Evolutionary conservation across 1,140 invertebrate species (phyloP).

Genomic region (Delia radicum): DNA sequence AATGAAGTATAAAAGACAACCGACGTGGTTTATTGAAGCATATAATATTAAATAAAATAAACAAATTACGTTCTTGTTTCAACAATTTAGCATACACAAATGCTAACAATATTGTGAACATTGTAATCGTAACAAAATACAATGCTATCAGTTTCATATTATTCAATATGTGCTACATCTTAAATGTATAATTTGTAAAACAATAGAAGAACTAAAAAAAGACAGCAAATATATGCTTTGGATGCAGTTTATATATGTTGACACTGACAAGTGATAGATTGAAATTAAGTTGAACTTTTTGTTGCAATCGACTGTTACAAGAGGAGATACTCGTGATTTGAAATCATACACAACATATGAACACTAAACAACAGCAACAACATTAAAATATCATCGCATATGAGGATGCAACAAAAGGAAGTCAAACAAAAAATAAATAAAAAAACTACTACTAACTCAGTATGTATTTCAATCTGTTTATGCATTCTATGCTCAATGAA

Average conservation of each 20-base stretch:
- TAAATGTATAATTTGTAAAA: background rate
- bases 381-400: background rate
- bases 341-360: background rate
- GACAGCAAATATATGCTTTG: background rate
- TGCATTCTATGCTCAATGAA: background rate
- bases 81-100: background rate
- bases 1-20: too few species aligned
- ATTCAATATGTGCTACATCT: background rate
- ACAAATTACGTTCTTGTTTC: background rate
- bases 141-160: background rate
- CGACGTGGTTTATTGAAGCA: too few species aligned
- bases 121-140: background rate
- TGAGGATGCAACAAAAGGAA: background rate
- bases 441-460: background rate
- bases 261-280: conserved; percentile 22
- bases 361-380: background rate
- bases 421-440: too few species aligned
- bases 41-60: background rate
- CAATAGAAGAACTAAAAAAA: background rate
- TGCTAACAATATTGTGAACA: background rate
- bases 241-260: background rate
- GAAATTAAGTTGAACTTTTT: conserved; percentile 17
- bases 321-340: background rate
- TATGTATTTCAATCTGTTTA: background rate
- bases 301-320: background rate